Evolutionary conservation across 2,888 invertebrate genomes (phyloP).

Genomic region (Nemotelus pantherinus): DNA sequence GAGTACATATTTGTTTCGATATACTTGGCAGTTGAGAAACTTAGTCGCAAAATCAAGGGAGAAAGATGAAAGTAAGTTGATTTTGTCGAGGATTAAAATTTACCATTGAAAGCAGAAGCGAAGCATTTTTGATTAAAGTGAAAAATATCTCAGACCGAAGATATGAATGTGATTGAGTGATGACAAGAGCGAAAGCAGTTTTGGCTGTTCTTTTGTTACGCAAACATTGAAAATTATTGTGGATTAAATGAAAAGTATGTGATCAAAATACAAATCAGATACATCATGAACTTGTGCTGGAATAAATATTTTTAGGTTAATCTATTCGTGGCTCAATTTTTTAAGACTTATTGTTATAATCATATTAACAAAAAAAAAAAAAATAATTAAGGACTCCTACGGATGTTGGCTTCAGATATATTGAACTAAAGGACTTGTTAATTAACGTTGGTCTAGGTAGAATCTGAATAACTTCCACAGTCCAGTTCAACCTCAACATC

Average conservation of each 20-base stretch:
- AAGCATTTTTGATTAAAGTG: conserved; percentile 36
- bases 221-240: neutral
- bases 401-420: too few species aligned
- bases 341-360: neutral
- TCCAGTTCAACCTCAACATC: too few species aligned
- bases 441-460: too few species aligned
- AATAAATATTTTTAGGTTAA: neutral
- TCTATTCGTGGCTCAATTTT: neutral
- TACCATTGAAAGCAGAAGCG: neutral
- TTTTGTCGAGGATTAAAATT: neutral
- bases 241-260: neutral
- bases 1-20: neutral
- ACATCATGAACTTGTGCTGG: neutral
- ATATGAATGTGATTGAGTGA: conserved; percentile 8
- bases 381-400: too few species aligned
- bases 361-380: too few species aligned
- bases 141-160: neutral
- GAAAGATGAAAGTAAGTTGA: too few species aligned
- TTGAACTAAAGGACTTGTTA: too few species aligned
- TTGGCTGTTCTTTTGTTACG: neutral
- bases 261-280: neutral
- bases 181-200: neutral
- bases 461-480: too few species aligned
- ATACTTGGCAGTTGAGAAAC: neutral
- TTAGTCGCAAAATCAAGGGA: neutral